Base-by-base conservation (phyloP, 2,888 invertebrate species). In the Pyrgus malvae region DNA sequence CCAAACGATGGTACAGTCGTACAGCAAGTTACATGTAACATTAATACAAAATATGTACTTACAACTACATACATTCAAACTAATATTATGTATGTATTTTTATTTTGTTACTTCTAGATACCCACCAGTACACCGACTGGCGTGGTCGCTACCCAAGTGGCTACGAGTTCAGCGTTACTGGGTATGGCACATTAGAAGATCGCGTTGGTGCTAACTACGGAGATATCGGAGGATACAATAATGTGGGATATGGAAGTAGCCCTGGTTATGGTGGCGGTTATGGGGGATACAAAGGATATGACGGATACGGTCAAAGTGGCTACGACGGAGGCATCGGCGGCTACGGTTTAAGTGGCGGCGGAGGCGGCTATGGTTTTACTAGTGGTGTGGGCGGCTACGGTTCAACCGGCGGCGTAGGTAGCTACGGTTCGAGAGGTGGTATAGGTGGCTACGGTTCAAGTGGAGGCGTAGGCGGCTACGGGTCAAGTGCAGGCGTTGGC, bases 71-170 rank as follows among this genome's bases (percentile, higher is more conserved):
- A n/a, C n/a, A n/a, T n/a, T n/a, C n/a, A n/a, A n/a, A n/a, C 8
- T 17, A 35, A 7, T 27, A 27, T 27, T 27, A 9, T 27, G 8
- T 7, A 11, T 12, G 23, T 19, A 7, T 23, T 21, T 33, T 4
- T 5, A 17, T 31, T 11, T 27, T 12, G 25, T 33, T 4, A 8
- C 31, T 56, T 60, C 4, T 61, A 68, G 68, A 67, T 62, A 63
- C 64, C 3, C 60, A 55, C 55, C 69, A 69, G 53, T 69, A 69
- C 29, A 71, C 80, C 0, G 90, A 90, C 64, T 82, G 87, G 65
- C 83, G 84, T 23, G 75, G 84, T 16, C 64, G 62, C 33, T 72
- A 76, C 45, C 76, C 80, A 14, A 72, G 75, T 8, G 67, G 68
- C 25, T 74, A 84, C 27, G 67, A 62, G 35, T 71, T 67, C 37